These are phyloP conservation scores for Tyrannus savana DNA, from an alignment of 2,113 vertebrate genomes.

Conservation along the genomic window DNA sequence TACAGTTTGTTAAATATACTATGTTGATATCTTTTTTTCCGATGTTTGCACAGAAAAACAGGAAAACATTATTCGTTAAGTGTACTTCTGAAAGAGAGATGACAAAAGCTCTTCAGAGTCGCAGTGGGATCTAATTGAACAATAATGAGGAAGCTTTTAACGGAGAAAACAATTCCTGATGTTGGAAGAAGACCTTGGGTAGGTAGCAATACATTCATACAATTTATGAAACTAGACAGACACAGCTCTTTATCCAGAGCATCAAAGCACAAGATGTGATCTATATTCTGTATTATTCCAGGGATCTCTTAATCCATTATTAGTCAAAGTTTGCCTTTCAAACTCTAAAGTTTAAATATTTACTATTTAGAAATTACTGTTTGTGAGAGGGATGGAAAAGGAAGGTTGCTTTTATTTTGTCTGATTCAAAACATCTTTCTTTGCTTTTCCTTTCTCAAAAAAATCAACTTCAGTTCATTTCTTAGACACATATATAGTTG, in stretches of 20 bases:
- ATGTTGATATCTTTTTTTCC: conserved; percentile 13
- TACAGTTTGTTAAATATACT: conserved; percentile 22
- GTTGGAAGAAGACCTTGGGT: background rate
- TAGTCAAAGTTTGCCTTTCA: background rate
- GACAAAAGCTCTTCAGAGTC: background rate
- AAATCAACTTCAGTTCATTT: background rate
- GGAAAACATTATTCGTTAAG: background rate
- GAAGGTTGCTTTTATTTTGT: background rate
- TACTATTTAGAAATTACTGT: background rate
- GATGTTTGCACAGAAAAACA: conserved; percentile 4
- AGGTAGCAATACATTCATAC: background rate
- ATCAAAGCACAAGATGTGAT: background rate
- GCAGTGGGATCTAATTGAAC: background rate
- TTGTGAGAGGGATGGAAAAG: background rate
- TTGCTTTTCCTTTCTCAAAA: background rate
- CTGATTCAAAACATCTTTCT: background rate
- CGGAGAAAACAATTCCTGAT: background rate
- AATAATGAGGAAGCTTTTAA: background rate
- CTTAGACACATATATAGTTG: background rate
- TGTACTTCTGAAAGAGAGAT: background rate
- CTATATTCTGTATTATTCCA: background rate
- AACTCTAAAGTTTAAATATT: background rate
- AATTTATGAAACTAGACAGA: background rate
- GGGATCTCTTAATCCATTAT: background rate
- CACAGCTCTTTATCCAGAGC: background rate